phyloP scores from a whole-genome alignment of 2,888 invertebrate genomes.

The Epirrhoe tristata region DNA sequence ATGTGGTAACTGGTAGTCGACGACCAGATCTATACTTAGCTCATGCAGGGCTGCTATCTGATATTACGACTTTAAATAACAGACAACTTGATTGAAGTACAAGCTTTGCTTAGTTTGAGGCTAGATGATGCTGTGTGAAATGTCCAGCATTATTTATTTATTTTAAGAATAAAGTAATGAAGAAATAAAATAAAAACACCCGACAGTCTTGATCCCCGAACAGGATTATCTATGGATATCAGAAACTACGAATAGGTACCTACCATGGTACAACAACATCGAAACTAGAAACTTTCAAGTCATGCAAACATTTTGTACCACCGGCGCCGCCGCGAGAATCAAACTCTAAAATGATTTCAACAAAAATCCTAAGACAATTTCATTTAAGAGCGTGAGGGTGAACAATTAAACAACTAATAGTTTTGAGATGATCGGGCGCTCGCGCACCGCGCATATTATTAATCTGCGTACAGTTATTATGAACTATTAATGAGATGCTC shows the following conservation, averaged over 20 bases:
- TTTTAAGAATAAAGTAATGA: no score
- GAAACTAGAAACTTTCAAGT: no score
- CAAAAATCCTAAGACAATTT: not conserved
- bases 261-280: no score
- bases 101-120: no score
- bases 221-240: no score
- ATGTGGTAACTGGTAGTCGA: conserved; percentile 13
- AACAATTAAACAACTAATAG: not conserved
- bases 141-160: no score
- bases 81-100: not conserved
- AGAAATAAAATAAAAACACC: no score
- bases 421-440: not conserved
- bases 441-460: not conserved
- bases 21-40: conserved; percentile 14
- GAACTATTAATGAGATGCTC: conserved; percentile 18
- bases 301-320: no score
- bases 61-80: not conserved
- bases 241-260: no score
- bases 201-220: no score
- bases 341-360: not conserved
- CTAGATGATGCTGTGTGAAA: no score
- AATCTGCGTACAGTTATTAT: not conserved
- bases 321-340: no score
- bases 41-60: conserved; percentile 8
- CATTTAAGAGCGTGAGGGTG: not conserved